Evolutionary conservation across 2,797 vertebrate genomes (phyloP), one percentile per base, ranked within the genome.

Genomic region (Notolabrus celidotus): DNA sequence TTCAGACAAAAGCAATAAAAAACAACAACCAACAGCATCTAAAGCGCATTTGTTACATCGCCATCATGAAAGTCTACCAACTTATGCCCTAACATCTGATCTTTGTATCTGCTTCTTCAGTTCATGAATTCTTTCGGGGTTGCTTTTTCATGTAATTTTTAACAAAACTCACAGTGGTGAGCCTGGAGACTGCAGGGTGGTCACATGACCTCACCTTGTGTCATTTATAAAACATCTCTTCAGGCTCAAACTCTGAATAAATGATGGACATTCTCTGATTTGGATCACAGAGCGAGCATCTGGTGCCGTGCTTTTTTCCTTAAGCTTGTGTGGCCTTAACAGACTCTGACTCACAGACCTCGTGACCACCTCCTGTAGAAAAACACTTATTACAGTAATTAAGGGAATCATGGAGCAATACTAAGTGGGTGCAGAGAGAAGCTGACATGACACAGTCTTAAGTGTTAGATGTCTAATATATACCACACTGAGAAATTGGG

Each of bases 301-400:
- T 79, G 81, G 76, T 76, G 66, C 63, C 52, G 55, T 20, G 73
- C 76, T 56, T 74, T 77, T 74, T 77, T 74, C 34, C 64, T 88
- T 67, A 63, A 53, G 74, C 84, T 78, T 78, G 86, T 80, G 85
- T 84, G 77, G 88, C 84, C 74, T 69, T 87, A 87, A 90, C 67
- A 85, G 82, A 82, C 74, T 77, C 17, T 89, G 88, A 93, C 85
- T 91, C 89, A 86, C 71, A 77, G 80, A 80, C 82, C 86, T 86
- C 85, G 73, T 58, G 80, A 87, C 86, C 80, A 85, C 89, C 86
- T 89, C 81, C 75, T 77, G 76, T 88, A 89, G 82, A 86, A 89
- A 92, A 91, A 88, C 84, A 86, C 80, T 87, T 87, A 89, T 92
- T 90, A 90, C 87, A 87, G 89, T 88, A 90, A 91, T 92, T 90